Percentiles rank a stretch among this genome's conserved stretches.
Evolutionary conservation across 2,113 vertebrate species (phyloP).

Genomic region (Chamaea fasciata): DNA sequence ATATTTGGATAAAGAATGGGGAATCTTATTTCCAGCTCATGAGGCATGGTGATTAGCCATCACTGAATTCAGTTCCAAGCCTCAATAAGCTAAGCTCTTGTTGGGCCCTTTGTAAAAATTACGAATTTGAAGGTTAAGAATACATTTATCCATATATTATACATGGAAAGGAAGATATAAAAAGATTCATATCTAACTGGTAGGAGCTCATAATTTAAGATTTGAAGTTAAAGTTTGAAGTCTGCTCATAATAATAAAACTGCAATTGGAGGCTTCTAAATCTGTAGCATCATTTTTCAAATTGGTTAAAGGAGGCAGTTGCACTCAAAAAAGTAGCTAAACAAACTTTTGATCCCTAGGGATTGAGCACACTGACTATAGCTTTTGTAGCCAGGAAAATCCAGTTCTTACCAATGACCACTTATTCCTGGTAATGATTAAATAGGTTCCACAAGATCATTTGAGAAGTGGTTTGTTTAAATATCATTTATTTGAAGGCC

Average conservation of each 20-base stretch:
- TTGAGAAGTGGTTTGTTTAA: conserved; percentile 69
- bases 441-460: conserved; percentile 55
- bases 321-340: background rate
- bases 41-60: background rate
- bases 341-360: background rate
- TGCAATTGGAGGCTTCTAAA: background rate
- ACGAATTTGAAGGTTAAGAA: background rate
- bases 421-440: conserved; percentile 65
- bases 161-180: background rate
- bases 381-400: conserved; percentile 31
- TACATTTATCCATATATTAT: background rate
- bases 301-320: background rate
- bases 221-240: background rate
- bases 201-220: background rate
- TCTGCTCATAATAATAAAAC: background rate
- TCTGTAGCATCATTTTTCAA: background rate
- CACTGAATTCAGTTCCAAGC: background rate
- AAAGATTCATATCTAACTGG: background rate
- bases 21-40: background rate
- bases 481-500: conserved; percentile 67
- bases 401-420: conserved; percentile 23
- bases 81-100: background rate
- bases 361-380: background rate
- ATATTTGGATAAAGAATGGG: conserved; percentile 18
- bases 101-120: background rate